Percentiles rank a stretch among this genome's conserved stretches.
These are phyloP conservation scores for Stenodema calcarata DNA, from an alignment of 2,888 invertebrate species.

Conservation along the genomic window DNA sequence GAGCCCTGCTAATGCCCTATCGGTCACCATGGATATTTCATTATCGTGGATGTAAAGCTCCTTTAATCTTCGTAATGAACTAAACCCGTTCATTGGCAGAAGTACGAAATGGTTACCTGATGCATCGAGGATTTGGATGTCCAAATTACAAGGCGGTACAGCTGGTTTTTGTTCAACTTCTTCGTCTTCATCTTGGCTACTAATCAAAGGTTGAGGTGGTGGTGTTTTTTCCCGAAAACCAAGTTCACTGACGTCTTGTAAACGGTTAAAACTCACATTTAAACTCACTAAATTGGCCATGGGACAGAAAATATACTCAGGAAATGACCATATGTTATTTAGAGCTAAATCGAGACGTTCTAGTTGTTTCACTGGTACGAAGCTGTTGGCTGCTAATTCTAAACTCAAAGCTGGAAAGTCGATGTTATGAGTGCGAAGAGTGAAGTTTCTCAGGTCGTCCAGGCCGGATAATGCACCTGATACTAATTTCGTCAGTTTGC, in stretches of 20 bases:
- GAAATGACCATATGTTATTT: slow-evolving; percentile 89
- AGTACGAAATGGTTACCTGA: slow-evolving; percentile 85
- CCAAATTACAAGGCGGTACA: slow-evolving; percentile 69
- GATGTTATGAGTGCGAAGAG: slow-evolving; percentile 82
- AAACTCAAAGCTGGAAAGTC: slow-evolving; percentile 85
- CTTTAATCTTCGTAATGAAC: slow-evolving; percentile 77
- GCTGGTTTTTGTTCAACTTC: slow-evolving; percentile 58
- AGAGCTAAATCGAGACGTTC: slow-evolving; percentile 85
- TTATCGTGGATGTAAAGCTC: slow-evolving; percentile 86
- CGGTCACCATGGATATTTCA: slow-evolving; percentile 86
- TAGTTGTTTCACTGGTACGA: slow-evolving; percentile 74
- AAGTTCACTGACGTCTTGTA: slow-evolving; percentile 86
- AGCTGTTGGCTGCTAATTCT: slow-evolving; percentile 80
- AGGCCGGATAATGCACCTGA: slow-evolving; percentile 80
- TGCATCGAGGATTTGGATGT: slow-evolving; percentile 82
- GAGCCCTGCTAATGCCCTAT: slow-evolving; percentile 80
- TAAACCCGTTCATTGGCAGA: slow-evolving; percentile 82
- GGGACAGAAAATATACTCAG: slow-evolving; percentile 84
- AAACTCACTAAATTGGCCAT: slow-evolving; percentile 78
- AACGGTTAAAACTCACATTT: slow-evolving; percentile 85
- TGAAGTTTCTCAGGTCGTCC: slow-evolving; percentile 81
- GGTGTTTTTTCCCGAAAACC: slow-evolving; percentile 77
- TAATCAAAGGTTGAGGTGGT: slow-evolving; percentile 71
- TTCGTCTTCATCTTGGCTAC: slow-evolving; percentile 64
- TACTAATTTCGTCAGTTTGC: slow-evolving; percentile 85